phyloP scores from a whole-genome alignment of 2,113 vertebrate species.

The Emydocephalus ijimae region DNA sequence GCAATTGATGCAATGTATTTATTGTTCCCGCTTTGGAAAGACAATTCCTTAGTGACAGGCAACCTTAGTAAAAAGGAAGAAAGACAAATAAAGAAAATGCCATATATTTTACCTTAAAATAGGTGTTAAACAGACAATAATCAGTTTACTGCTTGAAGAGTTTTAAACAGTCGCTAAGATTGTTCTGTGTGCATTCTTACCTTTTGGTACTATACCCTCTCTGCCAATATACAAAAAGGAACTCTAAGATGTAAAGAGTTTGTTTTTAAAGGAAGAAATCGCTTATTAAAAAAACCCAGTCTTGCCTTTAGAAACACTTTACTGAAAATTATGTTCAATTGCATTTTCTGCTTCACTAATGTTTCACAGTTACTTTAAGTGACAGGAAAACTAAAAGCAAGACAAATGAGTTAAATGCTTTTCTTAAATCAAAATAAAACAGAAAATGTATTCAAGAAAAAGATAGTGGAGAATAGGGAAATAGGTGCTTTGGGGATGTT shows the following conservation, averaged over 20 bases:
- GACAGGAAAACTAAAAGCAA: background rate
- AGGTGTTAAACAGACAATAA: background rate
- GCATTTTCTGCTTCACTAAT: background rate
- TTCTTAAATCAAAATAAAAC: background rate
- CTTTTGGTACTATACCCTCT: background rate
- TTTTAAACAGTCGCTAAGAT: background rate
- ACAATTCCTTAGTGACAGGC: background rate
- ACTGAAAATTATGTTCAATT: background rate
- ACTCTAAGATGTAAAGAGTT: background rate
- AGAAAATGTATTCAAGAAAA: background rate
- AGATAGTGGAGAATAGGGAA: background rate
- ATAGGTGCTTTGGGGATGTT: background rate
- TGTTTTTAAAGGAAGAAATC: background rate
- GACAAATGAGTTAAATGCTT: background rate
- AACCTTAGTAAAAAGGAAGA: background rate
- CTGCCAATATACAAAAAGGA: background rate
- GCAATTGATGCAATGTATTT: background rate
- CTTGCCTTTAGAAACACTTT: background rate
- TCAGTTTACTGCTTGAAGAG: background rate
- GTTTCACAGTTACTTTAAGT: background rate
- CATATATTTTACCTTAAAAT: background rate
- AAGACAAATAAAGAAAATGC: background rate
- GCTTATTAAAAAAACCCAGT: background rate
- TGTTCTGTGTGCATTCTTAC: background rate
- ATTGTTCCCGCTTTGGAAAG: background rate